Evolutionary conservation across 2,888 invertebrate species (phyloP).

Genomic region (Habroteleia sp.): DNA sequence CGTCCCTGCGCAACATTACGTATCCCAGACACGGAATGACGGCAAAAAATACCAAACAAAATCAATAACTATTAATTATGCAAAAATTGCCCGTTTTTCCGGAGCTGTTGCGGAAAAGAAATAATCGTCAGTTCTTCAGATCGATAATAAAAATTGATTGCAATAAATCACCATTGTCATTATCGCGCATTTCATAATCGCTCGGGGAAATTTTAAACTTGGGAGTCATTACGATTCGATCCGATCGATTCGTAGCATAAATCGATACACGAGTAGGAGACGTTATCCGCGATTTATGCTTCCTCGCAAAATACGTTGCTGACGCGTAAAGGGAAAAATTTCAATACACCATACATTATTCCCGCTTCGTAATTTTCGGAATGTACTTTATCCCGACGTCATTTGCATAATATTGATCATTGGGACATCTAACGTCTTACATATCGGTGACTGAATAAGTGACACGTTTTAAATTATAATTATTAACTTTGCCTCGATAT

Average conservation of each 20-base stretch:
- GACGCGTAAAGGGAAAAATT: conserved; percentile 10
- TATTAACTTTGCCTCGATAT: conserved; percentile 13
- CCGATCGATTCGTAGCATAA: conserved; percentile 52
- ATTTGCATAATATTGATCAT: conserved; percentile 59
- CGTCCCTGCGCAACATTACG: conserved; percentile 50
- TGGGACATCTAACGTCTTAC: conserved; percentile 26
- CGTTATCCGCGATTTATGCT: conserved; percentile 17
- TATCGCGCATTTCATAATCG: conserved; percentile 67
- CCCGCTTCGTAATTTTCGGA: conserved; percentile 45
- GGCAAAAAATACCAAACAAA: conserved; percentile 45
- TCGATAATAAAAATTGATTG: no score
- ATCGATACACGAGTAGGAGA: conserved; percentile 43
- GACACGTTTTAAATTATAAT: conserved; percentile 30
- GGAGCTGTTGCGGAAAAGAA: no score
- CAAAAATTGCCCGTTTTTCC: conserved; percentile 15
- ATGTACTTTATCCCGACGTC: conserved; percentile 31
- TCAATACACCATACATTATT: conserved; percentile 41
- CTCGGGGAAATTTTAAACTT: conserved; percentile 61
- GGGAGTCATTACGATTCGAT: conserved; percentile 55
- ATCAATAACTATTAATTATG: conserved; percentile 49
- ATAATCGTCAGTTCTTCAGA: no score
- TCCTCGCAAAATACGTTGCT: conserved; percentile 20
- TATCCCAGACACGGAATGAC: conserved; percentile 49
- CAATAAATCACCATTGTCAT: conserved; percentile 61
- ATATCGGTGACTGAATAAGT: conserved; percentile 25